A percentile compares a stretch with the other conserved stretches of the same genome.
Conservation (phyloP, 2,888 invertebrate genomes). For the Athalia circularis region DNA sequence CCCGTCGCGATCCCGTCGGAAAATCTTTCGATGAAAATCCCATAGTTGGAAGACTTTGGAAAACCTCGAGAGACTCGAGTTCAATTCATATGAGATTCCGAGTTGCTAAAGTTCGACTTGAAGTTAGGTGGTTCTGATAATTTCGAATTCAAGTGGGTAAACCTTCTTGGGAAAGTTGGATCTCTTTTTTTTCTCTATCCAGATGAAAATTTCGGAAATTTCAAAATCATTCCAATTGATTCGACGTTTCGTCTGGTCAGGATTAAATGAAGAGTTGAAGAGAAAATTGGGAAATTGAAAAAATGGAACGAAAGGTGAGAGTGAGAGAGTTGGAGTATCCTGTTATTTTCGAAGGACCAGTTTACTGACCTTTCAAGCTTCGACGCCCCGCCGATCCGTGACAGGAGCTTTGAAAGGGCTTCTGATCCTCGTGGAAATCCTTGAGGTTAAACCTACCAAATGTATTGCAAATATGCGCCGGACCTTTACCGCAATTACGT, state of each 20-base stretch:
- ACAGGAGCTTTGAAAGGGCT: constrained; percentile 23
- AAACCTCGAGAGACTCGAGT: background rate
- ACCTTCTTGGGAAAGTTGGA: too few relatives aligned
- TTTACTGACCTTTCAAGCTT: constrained; percentile 42
- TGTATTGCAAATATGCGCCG: constrained; percentile 39
- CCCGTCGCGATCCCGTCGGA: too few relatives aligned
- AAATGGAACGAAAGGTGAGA: too few relatives aligned
- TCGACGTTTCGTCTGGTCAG: background rate
- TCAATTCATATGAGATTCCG: background rate
- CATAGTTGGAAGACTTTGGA: too few relatives aligned
- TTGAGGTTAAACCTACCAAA: constrained; percentile 28
- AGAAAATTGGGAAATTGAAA: too few relatives aligned
- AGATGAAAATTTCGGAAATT: too few relatives aligned
- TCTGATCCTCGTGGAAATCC: background rate
- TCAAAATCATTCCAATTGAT: background rate
- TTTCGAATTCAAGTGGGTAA: too few relatives aligned
- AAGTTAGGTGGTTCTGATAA: background rate
- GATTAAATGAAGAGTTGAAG: too few relatives aligned
- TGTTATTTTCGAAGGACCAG: constrained; percentile 37
- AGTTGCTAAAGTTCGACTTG: background rate
- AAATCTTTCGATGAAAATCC: too few relatives aligned
- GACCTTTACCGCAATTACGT: background rate
- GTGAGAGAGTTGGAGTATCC: constrained; percentile 11
- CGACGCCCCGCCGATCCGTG: constrained; percentile 35
- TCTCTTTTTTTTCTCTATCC: too few relatives aligned